These are phyloP conservation scores for Pangasianodon hypophthalmus DNA, from an alignment of 2,113 vertebrate species.

Conservation along the genomic window DNA sequence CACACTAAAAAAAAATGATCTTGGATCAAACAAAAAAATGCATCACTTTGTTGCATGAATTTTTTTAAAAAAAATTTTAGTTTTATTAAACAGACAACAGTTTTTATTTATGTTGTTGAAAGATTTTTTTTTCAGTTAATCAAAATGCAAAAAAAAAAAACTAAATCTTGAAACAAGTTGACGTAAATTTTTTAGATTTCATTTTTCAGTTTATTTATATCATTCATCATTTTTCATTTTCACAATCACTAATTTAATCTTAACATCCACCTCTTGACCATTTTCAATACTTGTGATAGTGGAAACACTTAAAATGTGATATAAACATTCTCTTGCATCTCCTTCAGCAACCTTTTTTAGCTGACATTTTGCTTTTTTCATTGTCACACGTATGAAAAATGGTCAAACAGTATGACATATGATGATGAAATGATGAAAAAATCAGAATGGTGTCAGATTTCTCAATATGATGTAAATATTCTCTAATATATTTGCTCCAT, in stretches of 20 bases:
- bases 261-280: neutral
- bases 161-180: neutral
- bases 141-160: neutral
- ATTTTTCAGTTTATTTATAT: neutral
- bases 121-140: neutral
- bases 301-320: neutral
- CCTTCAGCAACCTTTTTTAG: neutral
- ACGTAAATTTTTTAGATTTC: neutral
- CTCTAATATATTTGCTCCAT: neutral
- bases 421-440: neutral
- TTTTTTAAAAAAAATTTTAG: neutral
- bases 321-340: neutral
- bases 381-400: neutral
- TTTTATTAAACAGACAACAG: neutral
- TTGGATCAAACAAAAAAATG: neutral
- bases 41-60: neutral
- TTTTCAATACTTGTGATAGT: neutral
- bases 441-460: neutral
- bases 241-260: neutral
- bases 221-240: neutral
- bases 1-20: neutral
- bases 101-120: neutral
- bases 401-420: neutral
- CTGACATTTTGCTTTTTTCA: neutral
- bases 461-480: neutral